Evolutionary conservation across 2,797 vertebrate species (phyloP), one percentile per base, ranked within the genome.

Genomic region (Phrynocephalus guinanensis): DNA sequence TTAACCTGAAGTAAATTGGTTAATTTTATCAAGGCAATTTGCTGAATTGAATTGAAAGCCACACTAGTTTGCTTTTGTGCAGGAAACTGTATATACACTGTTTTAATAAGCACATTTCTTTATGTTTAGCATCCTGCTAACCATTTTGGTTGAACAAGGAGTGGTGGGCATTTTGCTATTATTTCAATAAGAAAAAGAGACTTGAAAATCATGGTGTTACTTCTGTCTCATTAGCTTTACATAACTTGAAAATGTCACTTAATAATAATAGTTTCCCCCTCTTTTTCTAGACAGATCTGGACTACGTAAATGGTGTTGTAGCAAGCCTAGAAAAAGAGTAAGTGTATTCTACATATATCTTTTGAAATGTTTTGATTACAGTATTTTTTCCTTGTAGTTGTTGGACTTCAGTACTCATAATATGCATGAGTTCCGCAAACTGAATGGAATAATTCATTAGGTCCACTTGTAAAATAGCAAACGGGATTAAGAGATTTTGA

Each of bases 311-410:
- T 86, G 97, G 97, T 28, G 98, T 99, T 91, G 97, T 98, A 90
- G 97, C 97, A 88, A 98, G 95, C 93, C 96, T 99, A 91, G 98
- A 99, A 93, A 99, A 98, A 97, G 98, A 99, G 98, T 99, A 97
- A 97, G 98, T 98, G 96, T 87, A 77, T 88, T 87, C 26, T 88
- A 68, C 72, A 88, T 81, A 24, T 50, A 82, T 90, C 63, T 22
- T 63, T 88, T 80, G 75, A 88, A 90, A 33, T 88, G 68, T 1
- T 85, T 91, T 52, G 9, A 3, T 84, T 87, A 0, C 15, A 44
- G 38, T 15, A 48, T 0, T 0, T 1, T 50, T 91, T 89, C 86
- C 1, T 16, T 75, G 68, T 48, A 63, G 1, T 9, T 73, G 66
- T 90, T 91, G 91, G 71, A 18, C 33, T 78, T 91, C 6, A 10